phyloP scores from a whole-genome alignment of 2,888 invertebrate genomes.

The Melanostoma scalare region DNA sequence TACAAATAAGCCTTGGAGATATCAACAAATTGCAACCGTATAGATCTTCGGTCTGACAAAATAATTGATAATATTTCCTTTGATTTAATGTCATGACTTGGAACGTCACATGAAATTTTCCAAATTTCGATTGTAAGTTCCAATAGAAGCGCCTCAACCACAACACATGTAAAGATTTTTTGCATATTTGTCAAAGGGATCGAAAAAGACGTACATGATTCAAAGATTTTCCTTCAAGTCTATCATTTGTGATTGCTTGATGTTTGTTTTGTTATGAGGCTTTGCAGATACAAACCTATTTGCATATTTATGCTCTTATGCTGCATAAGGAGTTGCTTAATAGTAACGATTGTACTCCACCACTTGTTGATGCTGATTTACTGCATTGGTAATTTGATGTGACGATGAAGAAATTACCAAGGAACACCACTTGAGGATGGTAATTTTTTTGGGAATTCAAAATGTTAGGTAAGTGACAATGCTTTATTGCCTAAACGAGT shows the following conservation, averaged over 20 bases:
- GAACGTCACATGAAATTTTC: slow-evolving; percentile 35
- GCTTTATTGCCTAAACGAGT: slow-evolving; percentile 56
- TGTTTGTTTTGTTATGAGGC: slow-evolving; percentile 23
- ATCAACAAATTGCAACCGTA: slow-evolving; percentile 43
- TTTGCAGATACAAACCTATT: slow-evolving; percentile 32
- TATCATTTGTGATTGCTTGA: slow-evolving; percentile 25
- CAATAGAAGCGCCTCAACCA: slow-evolving; percentile 18
- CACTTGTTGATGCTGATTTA: slow-evolving; percentile 63
- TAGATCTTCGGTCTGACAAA: slow-evolving; percentile 56
- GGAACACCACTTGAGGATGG: slow-evolving; percentile 46
- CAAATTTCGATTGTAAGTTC: slow-evolving; percentile 43
- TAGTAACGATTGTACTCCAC: slow-evolving; percentile 4
- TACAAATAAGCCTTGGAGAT: slow-evolving; percentile 11
- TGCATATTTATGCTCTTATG: slow-evolving; percentile 48
- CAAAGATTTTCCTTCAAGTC: slow-evolving; percentile 39
- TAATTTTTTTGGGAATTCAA: slow-evolving; percentile 65
- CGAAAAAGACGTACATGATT: slow-evolving; percentile 67
- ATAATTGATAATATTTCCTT: slow-evolving; percentile 69
- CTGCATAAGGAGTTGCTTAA: slow-evolving; percentile 53
- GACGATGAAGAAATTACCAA: slow-evolving; percentile 66
- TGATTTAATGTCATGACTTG: slow-evolving; percentile 60
- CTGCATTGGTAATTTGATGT: slow-evolving; percentile 53
- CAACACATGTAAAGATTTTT: slow-evolving; percentile 51
- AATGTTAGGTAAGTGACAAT: slow-evolving; percentile 40
- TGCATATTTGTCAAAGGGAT: slow-evolving; percentile 70